These are phyloP conservation scores for Bruchidius siliquastri DNA, from an alignment of 2,888 invertebrate genomes.

Conservation along the genomic window DNA sequence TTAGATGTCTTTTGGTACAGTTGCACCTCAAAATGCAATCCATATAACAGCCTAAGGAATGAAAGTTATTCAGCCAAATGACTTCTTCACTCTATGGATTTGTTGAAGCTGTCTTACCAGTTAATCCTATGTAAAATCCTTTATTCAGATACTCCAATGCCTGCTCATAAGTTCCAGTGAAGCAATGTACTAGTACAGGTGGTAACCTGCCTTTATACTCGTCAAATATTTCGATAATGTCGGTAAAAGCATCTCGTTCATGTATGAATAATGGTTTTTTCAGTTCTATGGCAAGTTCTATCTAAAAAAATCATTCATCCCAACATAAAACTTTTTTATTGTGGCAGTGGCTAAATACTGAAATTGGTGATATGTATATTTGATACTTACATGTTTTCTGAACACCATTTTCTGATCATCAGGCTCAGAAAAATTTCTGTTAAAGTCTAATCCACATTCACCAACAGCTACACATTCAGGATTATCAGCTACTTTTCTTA, in stretches of 20 bases:
- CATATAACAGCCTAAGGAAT: no score
- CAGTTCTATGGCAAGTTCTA: constrained; percentile 79
- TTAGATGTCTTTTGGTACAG: no score
- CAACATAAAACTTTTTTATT: background rate
- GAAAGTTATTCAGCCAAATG: no score
- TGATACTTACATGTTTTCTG: constrained; percentile 66
- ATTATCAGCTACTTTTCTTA: constrained; percentile 70
- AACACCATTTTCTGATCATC: constrained; percentile 82
- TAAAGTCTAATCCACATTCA: constrained; percentile 92
- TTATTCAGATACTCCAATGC: constrained; percentile 77
- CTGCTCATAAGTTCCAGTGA: constrained; percentile 83
- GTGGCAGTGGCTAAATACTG: background rate
- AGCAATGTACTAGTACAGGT: constrained; percentile 85
- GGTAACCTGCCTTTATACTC: constrained; percentile 57
- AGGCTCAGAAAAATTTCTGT: constrained; percentile 89
- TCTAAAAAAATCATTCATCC: no score
- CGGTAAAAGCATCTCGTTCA: constrained; percentile 86
- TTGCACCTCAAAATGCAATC: no score
- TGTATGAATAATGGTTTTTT: constrained; percentile 86
- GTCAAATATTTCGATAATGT: constrained; percentile 70
- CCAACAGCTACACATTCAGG: constrained; percentile 91
- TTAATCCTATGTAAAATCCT: constrained; percentile 81
- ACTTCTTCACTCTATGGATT: no score
- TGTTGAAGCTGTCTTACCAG: constrained; percentile 50
- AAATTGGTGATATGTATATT: background rate